Percentiles rank a stretch among this genome's conserved stretches.
Evolutionary conservation across 2,113 vertebrate species (phyloP).

Genomic region (Gymnocephalus cernua): DNA sequence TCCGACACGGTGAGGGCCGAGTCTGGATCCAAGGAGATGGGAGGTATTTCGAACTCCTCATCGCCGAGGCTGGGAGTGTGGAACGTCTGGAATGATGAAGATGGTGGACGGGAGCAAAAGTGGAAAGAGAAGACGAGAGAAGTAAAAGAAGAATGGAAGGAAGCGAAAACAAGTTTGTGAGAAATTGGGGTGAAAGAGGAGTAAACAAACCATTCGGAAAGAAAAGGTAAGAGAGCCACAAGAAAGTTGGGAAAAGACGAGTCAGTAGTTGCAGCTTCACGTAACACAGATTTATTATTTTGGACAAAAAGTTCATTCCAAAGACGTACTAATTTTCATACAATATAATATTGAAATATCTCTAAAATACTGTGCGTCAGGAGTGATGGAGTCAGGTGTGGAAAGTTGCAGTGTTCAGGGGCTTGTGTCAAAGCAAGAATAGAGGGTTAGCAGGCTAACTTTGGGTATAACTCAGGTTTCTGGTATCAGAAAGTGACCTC

Average conservation of each 20-base stretch:
- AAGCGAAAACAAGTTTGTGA: neutral
- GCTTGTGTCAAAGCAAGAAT: neutral
- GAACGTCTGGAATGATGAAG: slow-evolving; percentile 85
- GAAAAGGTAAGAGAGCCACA: neutral
- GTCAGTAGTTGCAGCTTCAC: neutral
- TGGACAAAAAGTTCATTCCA: neutral
- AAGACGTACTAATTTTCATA: neutral
- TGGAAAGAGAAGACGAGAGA: neutral
- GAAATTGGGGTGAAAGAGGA: neutral
- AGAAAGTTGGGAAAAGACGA: neutral
- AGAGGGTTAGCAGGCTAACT: neutral
- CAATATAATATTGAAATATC: neutral
- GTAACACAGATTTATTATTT: neutral
- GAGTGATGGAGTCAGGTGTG: neutral
- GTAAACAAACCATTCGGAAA: neutral
- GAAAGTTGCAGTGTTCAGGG: neutral
- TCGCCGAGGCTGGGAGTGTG: slow-evolving; percentile 94
- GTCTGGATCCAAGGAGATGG: slow-evolving; percentile 92
- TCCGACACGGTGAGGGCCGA: slow-evolving; percentile 90
- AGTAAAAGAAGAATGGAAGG: too few relatives aligned
- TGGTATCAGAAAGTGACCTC: too few relatives aligned
- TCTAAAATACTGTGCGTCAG: neutral
- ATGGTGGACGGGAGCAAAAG: neutral
- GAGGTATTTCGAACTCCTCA: slow-evolving; percentile 95
- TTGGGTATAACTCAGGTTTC: neutral